Percentiles rank a stretch among this genome's conserved stretches.
These are phyloP conservation scores for Apeltes quadracus DNA, from an alignment of 2,113 vertebrate genomes.

Conservation along the genomic window DNA sequence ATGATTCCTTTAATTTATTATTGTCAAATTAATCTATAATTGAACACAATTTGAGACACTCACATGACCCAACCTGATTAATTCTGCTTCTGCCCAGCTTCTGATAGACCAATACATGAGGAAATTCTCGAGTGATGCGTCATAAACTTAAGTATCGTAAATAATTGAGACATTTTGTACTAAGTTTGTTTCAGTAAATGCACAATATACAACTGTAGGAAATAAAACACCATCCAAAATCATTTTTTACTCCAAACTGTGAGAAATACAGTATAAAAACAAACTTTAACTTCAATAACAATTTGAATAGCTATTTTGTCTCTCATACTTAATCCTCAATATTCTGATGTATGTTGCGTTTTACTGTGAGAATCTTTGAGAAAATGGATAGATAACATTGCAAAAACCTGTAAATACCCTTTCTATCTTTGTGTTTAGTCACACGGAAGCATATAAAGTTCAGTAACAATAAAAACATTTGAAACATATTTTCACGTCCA, in stretches of 20 bases:
- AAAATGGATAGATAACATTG: constrained; percentile 19
- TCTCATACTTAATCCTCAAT: constrained; percentile 7
- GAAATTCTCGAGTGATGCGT: constrained; percentile 26
- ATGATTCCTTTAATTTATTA: constrained; percentile 8
- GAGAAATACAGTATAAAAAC: constrained; percentile 41
- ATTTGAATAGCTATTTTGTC: background rate
- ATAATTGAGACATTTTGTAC: constrained; percentile 15
- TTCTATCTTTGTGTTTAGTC: constrained; percentile 20
- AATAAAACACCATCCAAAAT: constrained; percentile 2
- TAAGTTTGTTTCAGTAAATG: background rate
- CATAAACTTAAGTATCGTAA: constrained; percentile 27
- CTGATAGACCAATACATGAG: constrained; percentile 5
- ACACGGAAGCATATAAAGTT: constrained; percentile 11
- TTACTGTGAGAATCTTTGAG: constrained; percentile 22
- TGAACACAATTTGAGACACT: background rate
- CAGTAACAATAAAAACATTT: constrained; percentile 29
- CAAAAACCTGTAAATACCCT: constrained; percentile 22
- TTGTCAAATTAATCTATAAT: background rate
- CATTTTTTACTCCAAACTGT: background rate
- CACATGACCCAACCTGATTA: constrained; percentile 18
- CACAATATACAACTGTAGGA: background rate
- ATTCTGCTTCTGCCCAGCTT: background rate
- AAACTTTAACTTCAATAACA: constrained; percentile 1
- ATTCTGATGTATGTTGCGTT: constrained; percentile 19
- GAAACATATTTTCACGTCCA: constrained; percentile 39